A percentile compares a stretch with the other conserved stretches of the same genome.
phyloP scores from a whole-genome alignment of 2,113 vertebrate species.

The Tursiops truncatus region DNA sequence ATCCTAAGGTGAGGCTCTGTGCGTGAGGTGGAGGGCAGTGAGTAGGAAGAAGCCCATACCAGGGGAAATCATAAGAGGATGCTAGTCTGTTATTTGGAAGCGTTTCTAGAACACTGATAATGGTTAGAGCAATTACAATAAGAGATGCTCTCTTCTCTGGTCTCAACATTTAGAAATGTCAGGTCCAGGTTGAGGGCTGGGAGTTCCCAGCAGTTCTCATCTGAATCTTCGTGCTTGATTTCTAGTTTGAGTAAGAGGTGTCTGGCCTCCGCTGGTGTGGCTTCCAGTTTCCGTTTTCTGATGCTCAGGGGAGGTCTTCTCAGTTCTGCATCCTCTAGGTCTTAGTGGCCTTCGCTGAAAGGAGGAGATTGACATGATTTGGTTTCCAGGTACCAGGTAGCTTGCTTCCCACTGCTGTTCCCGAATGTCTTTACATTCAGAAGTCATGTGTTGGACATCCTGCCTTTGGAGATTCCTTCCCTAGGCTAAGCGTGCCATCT shows the following conservation, averaged over 20 bases:
- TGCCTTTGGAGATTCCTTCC: background rate
- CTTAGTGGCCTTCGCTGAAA: background rate
- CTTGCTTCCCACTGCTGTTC: background rate
- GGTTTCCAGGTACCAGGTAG: background rate
- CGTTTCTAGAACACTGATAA: background rate
- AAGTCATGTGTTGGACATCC: background rate
- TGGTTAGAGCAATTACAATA: too few relatives aligned
- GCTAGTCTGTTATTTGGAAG: background rate
- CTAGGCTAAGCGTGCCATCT: background rate
- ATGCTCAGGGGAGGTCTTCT: background rate
- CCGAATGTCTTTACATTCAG: background rate
- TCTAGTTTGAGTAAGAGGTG: background rate
- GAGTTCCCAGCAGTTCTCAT: background rate
- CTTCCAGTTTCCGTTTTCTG: background rate
- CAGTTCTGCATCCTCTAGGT: background rate
- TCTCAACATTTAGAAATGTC: background rate
- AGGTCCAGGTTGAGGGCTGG: rapidly evolving
- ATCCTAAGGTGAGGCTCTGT: too few relatives aligned
- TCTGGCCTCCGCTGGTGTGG: background rate
- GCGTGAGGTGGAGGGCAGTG: background rate
- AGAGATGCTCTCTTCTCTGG: background rate
- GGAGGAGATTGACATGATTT: background rate
- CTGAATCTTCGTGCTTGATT: background rate
- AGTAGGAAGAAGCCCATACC: background rate
- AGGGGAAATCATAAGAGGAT: background rate